Conservation (phyloP, 2,888 invertebrate species). For the Calameuta filiformis region DNA sequence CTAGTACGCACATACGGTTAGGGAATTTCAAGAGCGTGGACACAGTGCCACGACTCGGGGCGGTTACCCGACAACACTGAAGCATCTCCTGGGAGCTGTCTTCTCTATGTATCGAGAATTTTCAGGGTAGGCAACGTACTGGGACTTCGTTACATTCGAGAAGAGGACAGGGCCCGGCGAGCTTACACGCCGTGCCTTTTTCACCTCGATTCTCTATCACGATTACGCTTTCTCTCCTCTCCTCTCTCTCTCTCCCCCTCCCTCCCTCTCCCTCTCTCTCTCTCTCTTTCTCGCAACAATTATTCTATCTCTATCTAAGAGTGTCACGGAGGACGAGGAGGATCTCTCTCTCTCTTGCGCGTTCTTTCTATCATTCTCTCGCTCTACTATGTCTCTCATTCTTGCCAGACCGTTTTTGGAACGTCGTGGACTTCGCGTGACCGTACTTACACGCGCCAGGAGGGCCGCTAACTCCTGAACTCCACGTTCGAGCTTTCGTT, state of each 20-base stretch:
- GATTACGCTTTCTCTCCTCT: conserved; percentile 1
- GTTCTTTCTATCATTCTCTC: conserved; percentile 17
- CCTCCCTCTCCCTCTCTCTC: conserved; percentile 8
- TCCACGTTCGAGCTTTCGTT: background rate
- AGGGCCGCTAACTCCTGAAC: background rate
- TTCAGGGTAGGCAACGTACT: background rate
- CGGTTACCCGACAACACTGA: background rate
- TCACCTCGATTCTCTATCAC: background rate
- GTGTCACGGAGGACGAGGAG: background rate
- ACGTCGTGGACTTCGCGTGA: background rate
- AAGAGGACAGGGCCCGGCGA: background rate
- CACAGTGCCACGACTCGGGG: background rate
- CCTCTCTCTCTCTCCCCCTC: conserved; percentile 7
- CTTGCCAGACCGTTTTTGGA: background rate
- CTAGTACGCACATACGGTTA: background rate
- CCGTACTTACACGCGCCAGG: background rate
- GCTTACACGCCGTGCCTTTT: background rate
- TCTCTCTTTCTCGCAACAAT: background rate
- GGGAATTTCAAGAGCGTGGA: background rate
- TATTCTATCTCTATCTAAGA: background rate
- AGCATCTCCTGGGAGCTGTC: background rate
- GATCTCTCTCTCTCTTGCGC: conserved; percentile 19
- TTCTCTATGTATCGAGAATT: background rate
- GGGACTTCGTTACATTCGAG: background rate
- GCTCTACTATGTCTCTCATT: background rate